phyloP scores from a whole-genome alignment of 2,797 vertebrate species.

The Hemitrygon akajei region DNA sequence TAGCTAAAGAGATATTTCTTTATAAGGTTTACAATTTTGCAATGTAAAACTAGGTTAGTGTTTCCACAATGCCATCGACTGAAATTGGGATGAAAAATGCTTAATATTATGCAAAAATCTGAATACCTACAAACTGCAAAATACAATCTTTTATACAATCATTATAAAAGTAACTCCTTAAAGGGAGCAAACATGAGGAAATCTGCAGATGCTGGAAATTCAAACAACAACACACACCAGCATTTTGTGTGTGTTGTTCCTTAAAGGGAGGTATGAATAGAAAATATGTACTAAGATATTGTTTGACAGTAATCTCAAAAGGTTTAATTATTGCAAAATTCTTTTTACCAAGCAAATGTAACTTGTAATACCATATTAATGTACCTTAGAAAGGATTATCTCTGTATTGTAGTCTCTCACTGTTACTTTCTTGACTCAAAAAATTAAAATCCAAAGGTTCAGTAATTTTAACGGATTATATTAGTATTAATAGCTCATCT shows the following conservation, averaged over 20 bases:
- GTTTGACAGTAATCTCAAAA: too few relatives aligned
- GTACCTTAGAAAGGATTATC: not conserved
- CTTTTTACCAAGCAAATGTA: not conserved
- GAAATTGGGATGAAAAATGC: not conserved
- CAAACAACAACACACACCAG: too few relatives aligned
- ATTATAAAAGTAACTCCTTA: not conserved
- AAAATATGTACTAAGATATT: not conserved
- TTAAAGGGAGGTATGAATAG: not conserved
- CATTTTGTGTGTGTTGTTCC: too few relatives aligned
- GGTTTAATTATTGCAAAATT: not conserved
- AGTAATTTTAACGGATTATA: not conserved
- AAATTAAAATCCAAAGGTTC: slow-evolving; percentile 14
- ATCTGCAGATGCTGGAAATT: too few relatives aligned
- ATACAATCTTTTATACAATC: too few relatives aligned
- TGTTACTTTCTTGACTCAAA: not conserved
- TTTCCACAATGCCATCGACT: not conserved
- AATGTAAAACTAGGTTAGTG: not conserved
- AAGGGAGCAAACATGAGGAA: too few relatives aligned
- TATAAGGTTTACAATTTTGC: not conserved
- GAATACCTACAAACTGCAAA: not conserved
- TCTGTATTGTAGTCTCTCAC: not conserved
- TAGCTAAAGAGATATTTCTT: not conserved
- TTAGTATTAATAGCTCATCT: not conserved
- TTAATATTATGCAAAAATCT: not conserved
- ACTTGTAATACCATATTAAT: not conserved